phyloP scores from a whole-genome alignment of 2,113 vertebrate species.

The Raja brachyura region DNA sequence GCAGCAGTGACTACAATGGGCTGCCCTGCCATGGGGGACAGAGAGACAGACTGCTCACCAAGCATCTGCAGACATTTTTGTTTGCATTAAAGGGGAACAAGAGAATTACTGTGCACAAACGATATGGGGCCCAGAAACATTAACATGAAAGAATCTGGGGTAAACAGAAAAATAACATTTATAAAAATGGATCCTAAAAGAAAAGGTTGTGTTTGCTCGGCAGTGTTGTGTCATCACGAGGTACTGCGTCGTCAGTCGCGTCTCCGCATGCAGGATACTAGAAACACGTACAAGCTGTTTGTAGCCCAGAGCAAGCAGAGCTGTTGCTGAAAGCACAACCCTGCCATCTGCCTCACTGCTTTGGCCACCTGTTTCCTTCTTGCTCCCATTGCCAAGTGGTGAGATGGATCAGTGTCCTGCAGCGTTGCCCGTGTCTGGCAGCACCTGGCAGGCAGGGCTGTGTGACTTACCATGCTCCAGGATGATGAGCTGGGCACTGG shows the following conservation, averaged over 20 bases:
- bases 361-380: slow-evolving; percentile 45
- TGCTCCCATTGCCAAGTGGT: slow-evolving; percentile 40
- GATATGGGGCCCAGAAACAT: not conserved
- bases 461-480: slow-evolving; percentile 77
- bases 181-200: not conserved
- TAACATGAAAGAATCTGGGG: not conserved
- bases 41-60: not conserved
- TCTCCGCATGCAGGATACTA: not conserved
- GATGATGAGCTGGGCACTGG: slow-evolving; percentile 91
- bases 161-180: not conserved
- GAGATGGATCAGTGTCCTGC: slow-evolving; percentile 33
- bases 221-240: not conserved
- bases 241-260: not conserved
- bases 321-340: slow-evolving; percentile 24
- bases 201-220: not conserved
- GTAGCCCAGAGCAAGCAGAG: slow-evolving; percentile 4
- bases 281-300: not conserved
- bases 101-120: not conserved
- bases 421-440: slow-evolving; percentile 23
- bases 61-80: not conserved
- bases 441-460: slow-evolving; percentile 17
- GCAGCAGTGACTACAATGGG: not conserved
- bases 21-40: not conserved
- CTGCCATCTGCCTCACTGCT: slow-evolving; percentile 45
- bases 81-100: not conserved